Conservation (phyloP, 2,113 vertebrate species). For the Hemichromis elongatus region DNA sequence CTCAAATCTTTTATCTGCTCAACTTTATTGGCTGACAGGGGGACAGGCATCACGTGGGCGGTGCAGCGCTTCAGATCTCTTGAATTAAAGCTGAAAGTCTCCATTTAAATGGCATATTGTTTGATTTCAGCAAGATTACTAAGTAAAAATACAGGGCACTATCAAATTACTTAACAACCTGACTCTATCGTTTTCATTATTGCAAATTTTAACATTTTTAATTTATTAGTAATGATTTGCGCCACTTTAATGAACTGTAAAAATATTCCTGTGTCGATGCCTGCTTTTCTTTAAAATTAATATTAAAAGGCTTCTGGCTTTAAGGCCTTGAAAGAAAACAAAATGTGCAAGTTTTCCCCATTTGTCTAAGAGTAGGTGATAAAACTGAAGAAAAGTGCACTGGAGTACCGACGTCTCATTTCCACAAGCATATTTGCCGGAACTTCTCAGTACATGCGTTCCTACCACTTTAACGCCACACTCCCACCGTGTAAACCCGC, state of each 20-base stretch:
- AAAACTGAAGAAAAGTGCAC: background rate
- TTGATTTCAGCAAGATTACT: background rate
- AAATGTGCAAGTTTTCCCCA: background rate
- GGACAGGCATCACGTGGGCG: background rate
- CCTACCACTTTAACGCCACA: background rate
- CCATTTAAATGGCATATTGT: background rate
- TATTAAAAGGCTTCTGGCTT: background rate
- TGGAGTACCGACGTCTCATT: background rate
- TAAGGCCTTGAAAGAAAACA: background rate
- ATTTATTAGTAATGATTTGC: background rate
- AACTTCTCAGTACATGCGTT: background rate
- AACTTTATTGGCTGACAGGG: background rate
- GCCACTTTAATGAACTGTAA: too few relatives aligned
- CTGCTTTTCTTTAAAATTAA: background rate
- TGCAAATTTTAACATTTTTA: background rate
- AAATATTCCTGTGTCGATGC: background rate
- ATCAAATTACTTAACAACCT: background rate
- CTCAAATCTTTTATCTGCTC: background rate
- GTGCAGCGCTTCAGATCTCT: background rate
- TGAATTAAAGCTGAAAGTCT: accelerated
- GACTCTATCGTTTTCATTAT: background rate
- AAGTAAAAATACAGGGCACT: background rate
- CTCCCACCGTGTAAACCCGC: background rate
- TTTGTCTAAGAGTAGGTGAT: background rate
- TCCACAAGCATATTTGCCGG: background rate